A percentile compares a stretch with the other conserved stretches of the same genome.
Evolutionary conservation across 2,888 invertebrate species (phyloP).

Genomic region (Leptinotarsa rubiginosa): DNA sequence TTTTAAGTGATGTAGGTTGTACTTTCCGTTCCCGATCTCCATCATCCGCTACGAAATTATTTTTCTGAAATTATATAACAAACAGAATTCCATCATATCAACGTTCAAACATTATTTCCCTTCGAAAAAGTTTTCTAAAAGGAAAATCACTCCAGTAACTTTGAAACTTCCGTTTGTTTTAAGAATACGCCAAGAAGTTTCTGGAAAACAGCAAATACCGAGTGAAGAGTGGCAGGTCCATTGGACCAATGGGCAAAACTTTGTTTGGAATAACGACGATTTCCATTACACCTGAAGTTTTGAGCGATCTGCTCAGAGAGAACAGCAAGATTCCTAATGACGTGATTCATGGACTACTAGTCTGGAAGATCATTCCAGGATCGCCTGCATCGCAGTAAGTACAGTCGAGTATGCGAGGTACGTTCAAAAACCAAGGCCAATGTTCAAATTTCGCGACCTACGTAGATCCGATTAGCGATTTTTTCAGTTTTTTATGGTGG

Average conservation of each 20-base stretch:
- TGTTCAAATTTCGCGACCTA: no score
- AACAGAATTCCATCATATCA: no score
- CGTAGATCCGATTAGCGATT: no score
- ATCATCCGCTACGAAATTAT: no score
- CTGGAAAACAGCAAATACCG: conserved; percentile 64
- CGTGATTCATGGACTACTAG: conserved; percentile 82
- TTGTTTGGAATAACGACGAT: conserved; percentile 80
- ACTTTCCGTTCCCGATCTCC: no score
- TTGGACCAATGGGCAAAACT: conserved; percentile 77
- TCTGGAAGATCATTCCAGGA: conserved; percentile 88
- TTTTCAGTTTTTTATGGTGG: no score
- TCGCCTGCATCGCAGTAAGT: conserved; percentile 87
- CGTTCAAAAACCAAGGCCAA: no score
- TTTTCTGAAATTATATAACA: no score
- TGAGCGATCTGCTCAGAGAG: conserved; percentile 77
- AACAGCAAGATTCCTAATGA: conserved; percentile 75
- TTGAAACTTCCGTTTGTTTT: conserved; percentile 18
- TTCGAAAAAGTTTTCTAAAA: background rate
- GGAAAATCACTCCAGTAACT: background rate
- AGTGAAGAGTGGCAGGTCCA: conserved; percentile 50
- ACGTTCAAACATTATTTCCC: background rate
- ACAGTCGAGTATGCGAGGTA: no score
- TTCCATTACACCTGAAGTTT: conserved; percentile 81
- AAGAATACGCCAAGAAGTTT: conserved; percentile 84
- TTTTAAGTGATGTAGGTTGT: no score